phyloP scores from a whole-genome alignment of 2,888 invertebrate genomes.

The Smittia aterrima region DNA sequence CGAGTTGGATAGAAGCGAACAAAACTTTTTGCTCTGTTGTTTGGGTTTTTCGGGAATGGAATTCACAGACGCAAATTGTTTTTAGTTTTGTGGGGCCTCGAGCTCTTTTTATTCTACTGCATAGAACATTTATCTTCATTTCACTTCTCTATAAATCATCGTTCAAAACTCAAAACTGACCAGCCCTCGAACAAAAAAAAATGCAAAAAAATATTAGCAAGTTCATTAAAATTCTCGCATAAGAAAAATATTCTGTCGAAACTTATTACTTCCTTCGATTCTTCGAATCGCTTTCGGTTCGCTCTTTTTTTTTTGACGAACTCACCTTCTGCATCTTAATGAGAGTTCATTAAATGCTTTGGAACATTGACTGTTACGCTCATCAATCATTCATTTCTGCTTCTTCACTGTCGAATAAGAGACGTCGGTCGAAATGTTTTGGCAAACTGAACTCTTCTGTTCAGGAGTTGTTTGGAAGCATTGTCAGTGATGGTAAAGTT shows the following conservation, averaged over 20 bases:
- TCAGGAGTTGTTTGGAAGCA: no score
- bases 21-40: neutral
- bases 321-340: slow-evolving; percentile 11
- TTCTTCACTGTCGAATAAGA: neutral
- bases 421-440: no score
- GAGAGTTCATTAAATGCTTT: slow-evolving; percentile 10
- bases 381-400: slow-evolving; percentile 2
- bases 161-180: neutral
- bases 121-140: slow-evolving; percentile 1
- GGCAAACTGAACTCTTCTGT: no score
- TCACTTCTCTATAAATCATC: slow-evolving; percentile 5
- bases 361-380: slow-evolving; percentile 7
- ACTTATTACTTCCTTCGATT: slow-evolving; percentile 11
- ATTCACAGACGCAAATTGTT: no score
- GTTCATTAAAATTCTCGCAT: neutral
- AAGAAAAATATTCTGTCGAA: neutral
- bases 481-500: no score
- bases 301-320: neutral
- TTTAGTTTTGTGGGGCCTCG: no score
- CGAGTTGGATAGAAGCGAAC: neutral
- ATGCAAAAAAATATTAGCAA: neutral
- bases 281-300: neutral
- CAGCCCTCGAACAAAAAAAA: neutral
- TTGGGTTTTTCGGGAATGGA: no score
- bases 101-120: neutral